Evolutionary conservation across 2,888 invertebrate genomes (phyloP).

Genomic region (Nematopogon swammerdamellus): DNA sequence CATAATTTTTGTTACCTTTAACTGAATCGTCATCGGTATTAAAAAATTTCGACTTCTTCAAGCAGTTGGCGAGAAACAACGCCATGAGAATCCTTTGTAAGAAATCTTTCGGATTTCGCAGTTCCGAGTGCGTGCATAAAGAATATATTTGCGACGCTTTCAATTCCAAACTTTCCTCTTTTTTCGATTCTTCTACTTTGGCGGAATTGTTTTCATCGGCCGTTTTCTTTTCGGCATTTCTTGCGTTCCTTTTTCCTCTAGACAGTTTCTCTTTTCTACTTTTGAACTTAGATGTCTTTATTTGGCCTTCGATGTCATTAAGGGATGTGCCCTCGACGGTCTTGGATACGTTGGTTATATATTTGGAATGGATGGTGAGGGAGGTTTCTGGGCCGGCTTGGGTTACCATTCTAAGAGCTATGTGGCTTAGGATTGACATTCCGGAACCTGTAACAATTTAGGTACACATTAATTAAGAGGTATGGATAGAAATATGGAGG

Average conservation of each 20-base stretch:
- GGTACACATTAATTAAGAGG: no score
- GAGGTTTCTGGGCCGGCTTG: slow-evolving; percentile 56
- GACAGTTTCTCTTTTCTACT: slow-evolving; percentile 40
- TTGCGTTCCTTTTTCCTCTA: slow-evolving; percentile 27
- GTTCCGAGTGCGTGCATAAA: slow-evolving; percentile 63
- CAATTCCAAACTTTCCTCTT: slow-evolving; percentile 33
- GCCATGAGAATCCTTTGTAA: slow-evolving; percentile 76
- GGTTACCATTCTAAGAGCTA: slow-evolving; percentile 75
- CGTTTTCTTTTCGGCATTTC: slow-evolving; percentile 19
- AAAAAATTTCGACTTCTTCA: slow-evolving; percentile 68
- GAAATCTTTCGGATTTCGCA: slow-evolving; percentile 64
- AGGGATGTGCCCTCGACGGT: slow-evolving; percentile 27
- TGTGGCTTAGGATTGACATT: slow-evolving; percentile 75
- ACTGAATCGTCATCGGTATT: slow-evolving; percentile 25
- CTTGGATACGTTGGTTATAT: slow-evolving; percentile 26
- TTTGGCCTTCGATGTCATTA: slow-evolving; percentile 35
- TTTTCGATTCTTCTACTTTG: slow-evolving; percentile 17
- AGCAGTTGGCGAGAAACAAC: slow-evolving; percentile 66
- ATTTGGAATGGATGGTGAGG: slow-evolving; percentile 42
- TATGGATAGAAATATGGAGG: no score
- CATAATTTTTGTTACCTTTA: no score
- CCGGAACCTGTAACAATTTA: slow-evolving; percentile 57
- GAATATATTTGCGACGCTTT: slow-evolving; percentile 53
- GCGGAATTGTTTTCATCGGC: slow-evolving; percentile 21
- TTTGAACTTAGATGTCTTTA: slow-evolving; percentile 39